Percentiles rank a stretch among this genome's conserved stretches.
phyloP scores from a whole-genome alignment of 2,797 vertebrate genomes.

The Oreochromis mossambicus region DNA sequence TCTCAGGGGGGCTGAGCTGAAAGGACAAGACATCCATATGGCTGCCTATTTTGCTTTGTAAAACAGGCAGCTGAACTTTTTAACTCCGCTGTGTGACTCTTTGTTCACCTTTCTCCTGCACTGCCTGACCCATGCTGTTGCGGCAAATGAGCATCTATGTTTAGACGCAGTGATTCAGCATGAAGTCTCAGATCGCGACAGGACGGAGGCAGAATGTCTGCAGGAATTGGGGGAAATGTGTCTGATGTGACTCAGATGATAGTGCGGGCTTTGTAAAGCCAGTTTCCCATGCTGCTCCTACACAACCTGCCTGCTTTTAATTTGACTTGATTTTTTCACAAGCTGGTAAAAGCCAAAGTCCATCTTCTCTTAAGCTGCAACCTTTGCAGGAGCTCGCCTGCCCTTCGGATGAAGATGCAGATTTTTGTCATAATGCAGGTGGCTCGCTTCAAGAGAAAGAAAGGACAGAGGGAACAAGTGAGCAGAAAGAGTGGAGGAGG shows the following conservation, averaged over 20 bases:
- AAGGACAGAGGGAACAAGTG: not conserved
- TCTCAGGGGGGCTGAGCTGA: slow-evolving; percentile 39
- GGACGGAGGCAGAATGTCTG: not conserved
- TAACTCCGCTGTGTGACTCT: slow-evolving; percentile 46
- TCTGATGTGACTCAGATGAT: slow-evolving; percentile 10
- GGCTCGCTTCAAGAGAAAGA: not conserved
- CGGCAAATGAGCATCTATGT: slow-evolving; percentile 53
- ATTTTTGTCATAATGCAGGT: slow-evolving; percentile 36
- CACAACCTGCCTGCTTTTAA: not conserved
- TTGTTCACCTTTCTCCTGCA: slow-evolving; percentile 42
- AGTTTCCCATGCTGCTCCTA: not conserved
- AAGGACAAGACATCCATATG: slow-evolving; percentile 49
- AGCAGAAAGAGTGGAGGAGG: slow-evolving; percentile 1
- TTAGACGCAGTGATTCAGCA: slow-evolving; percentile 48
- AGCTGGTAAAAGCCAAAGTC: not conserved
- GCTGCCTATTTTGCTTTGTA: slow-evolving; percentile 27
- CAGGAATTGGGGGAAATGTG: slow-evolving; percentile 22
- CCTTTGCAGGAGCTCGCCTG: not conserved
- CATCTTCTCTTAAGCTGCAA: not conserved
- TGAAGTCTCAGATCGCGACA: not conserved
- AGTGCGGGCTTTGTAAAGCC: not conserved
- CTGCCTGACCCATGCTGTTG: slow-evolving; percentile 31
- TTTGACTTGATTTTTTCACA: not conserved
- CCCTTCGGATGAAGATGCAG: slow-evolving; percentile 11
- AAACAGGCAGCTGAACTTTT: slow-evolving; percentile 50